phyloP scores from a whole-genome alignment of 2,797 vertebrate genomes.

The Phrynocephalus guinanensis region DNA sequence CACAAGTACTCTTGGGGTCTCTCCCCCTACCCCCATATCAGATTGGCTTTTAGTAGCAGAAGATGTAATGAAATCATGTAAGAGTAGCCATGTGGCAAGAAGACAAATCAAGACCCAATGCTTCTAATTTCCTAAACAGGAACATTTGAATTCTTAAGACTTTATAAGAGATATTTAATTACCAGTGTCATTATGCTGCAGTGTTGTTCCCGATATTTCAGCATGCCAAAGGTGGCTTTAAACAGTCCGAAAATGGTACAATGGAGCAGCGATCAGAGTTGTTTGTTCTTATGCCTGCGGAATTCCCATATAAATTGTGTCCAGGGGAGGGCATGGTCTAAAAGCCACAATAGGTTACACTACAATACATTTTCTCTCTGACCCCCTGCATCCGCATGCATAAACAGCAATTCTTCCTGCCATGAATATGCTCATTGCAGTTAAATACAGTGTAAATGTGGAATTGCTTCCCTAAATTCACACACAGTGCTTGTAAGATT shows the following conservation, averaged over 20 bases:
- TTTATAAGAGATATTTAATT: slow-evolving; percentile 6
- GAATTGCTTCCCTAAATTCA: background rate
- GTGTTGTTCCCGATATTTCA: background rate
- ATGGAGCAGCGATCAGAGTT: background rate
- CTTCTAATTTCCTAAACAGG: background rate
- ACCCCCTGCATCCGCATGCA: background rate
- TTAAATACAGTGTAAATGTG: background rate
- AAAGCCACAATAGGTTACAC: background rate
- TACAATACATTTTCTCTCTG: background rate
- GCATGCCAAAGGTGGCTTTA: background rate
- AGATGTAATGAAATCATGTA: slow-evolving; percentile 9
- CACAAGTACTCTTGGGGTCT: background rate
- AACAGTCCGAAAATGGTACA: background rate
- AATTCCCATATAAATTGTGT: background rate
- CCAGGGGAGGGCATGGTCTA: background rate
- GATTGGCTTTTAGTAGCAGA: background rate
- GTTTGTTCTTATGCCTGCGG: background rate
- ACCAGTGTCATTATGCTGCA: slow-evolving; percentile 4
- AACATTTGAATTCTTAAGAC: background rate
- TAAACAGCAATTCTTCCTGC: background rate
- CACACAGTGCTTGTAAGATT: background rate
- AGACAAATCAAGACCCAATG: slow-evolving; percentile 40
- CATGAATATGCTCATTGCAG: background rate
- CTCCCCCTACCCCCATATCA: background rate
- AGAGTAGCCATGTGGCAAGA: background rate